A percentile compares a stretch with the other conserved stretches of the same genome.
Conservation (phyloP, 2,113 vertebrate genomes). For the Gambusia holbrooki region DNA sequence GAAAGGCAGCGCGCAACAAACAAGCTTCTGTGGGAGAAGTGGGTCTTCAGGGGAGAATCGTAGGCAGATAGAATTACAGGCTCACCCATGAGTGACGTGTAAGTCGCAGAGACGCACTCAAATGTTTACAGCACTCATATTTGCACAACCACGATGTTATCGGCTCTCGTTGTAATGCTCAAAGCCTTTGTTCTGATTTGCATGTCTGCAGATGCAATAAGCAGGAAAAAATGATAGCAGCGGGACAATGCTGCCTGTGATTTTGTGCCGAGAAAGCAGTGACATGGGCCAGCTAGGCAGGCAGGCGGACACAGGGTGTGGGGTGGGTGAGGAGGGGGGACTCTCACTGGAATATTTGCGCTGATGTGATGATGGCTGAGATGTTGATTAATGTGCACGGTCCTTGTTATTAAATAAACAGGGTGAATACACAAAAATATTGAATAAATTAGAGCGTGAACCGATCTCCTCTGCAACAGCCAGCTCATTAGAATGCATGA, state of each 20-base stretch:
- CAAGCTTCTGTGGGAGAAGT: slow-evolving; percentile 30
- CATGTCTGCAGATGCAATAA: slow-evolving; percentile 68
- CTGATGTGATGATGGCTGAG: slow-evolving; percentile 71
- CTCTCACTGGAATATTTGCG: slow-evolving; percentile 57
- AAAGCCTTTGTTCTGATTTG: slow-evolving; percentile 71
- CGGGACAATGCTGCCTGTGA: slow-evolving; percentile 47
- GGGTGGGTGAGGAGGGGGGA: slow-evolving; percentile 20
- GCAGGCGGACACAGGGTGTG: slow-evolving; percentile 4
- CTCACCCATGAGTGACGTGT: slow-evolving; percentile 77
- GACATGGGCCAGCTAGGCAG: slow-evolving; percentile 49
- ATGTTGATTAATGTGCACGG: slow-evolving; percentile 77
- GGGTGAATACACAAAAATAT: slow-evolving; percentile 78
- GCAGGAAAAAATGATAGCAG: slow-evolving; percentile 60
- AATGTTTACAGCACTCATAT: slow-evolving; percentile 74
- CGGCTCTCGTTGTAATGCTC: slow-evolving; percentile 65
- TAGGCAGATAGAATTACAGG: slow-evolving; percentile 67
- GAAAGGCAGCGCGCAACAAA: slow-evolving; percentile 9
- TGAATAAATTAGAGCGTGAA: slow-evolving; percentile 77
- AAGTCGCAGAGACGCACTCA: slow-evolving; percentile 64
- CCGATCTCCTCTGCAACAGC: slow-evolving; percentile 70
- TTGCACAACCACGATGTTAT: slow-evolving; percentile 69
- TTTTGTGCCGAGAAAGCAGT: slow-evolving; percentile 52
- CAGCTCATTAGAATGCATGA: slow-evolving; percentile 80
- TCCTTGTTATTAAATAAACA: slow-evolving; percentile 79
- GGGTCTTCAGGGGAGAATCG: slow-evolving; percentile 58